These are phyloP conservation scores for Pheosia tremula DNA, from an alignment of 2,888 invertebrate genomes.

Conservation along the genomic window DNA sequence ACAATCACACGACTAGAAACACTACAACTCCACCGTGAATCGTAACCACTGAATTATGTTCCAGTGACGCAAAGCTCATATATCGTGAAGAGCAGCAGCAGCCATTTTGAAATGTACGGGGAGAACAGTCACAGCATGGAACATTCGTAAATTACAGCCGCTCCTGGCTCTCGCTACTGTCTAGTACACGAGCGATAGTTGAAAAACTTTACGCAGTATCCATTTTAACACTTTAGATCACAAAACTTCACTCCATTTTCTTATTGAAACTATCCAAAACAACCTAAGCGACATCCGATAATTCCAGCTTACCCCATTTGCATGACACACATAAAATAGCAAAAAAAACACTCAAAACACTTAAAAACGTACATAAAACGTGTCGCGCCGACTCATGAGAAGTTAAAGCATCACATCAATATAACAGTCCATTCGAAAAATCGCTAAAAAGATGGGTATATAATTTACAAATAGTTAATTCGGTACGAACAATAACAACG, in stretches of 20 bases:
- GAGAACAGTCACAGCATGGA: constrained; percentile 85
- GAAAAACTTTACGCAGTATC: constrained; percentile 72
- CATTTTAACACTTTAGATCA: constrained; percentile 77
- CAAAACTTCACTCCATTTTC: constrained; percentile 79
- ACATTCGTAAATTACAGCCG: constrained; percentile 77
- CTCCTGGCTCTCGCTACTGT: constrained; percentile 59
- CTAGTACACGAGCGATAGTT: constrained; percentile 57
- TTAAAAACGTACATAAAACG: constrained; percentile 81
- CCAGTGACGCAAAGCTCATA: constrained; percentile 86
- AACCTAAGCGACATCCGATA: constrained; percentile 85
- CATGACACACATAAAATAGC: constrained; percentile 89
- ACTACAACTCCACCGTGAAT: constrained; percentile 70
- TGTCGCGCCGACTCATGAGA: constrained; percentile 77
- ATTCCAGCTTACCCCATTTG: constrained; percentile 89
- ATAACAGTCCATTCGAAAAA: constrained; percentile 84
- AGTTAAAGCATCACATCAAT: constrained; percentile 81
- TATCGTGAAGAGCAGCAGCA: constrained; percentile 85
- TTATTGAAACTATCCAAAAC: constrained; percentile 83
- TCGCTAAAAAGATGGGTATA: constrained; percentile 87
- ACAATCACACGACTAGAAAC: constrained; percentile 69
- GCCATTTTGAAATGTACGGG: constrained; percentile 86
- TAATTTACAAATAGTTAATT: constrained; percentile 89
- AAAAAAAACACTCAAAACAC: constrained; percentile 83
- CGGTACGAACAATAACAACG: constrained; percentile 99
- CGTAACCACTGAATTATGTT: constrained; percentile 80